Evolutionary conservation across 2,888 invertebrate genomes (phyloP), one percentile per base, ranked within the genome.

Genomic region (Baronia brevicornis): DNA sequence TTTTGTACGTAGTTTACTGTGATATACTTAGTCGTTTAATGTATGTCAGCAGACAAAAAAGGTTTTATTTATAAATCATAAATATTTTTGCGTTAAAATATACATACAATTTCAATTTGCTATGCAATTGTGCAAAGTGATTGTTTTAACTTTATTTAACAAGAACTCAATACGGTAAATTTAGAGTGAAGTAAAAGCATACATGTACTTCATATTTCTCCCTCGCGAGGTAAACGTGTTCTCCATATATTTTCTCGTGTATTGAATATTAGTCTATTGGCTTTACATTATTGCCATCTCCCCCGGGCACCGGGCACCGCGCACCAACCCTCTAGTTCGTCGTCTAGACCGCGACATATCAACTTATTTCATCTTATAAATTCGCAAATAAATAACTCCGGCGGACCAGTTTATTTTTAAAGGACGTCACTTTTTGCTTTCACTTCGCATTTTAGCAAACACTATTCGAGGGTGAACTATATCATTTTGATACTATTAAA

Each of bases 311-410:
- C 56, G 62, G n/a, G n/a, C 3, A 4, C 9, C 15, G 18, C 18
- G 18, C 15, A 14, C 8, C 28, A 23, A 66, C 73, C 74, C 72
- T 65, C 58, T 35, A 36, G 36, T 33, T 40, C 48, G 41, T 50
- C 62, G 80, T 79, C 80, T 80, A 79, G 80, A 80, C 80, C 58
- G 57, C 56, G 55, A 53, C 54, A 52, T 57, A 69, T 61, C 54
- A 61, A 60, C 52, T 67, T 63, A 67, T 69, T 63, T 56, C 52
- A 61, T 48, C 47, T 50, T 49, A 53, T 49, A 51, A 67, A 54
- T 55, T 51, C 46, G 44, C 42, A 38, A 42, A 57, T 63, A 60
- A 55, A 54, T 46, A 49, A 51, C 48, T 49, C 48, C 49, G 51
- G 54, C 57, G 62, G 54, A 62, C 59, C 59, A 60, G 51, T 49